Evolutionary conservation across 1,140 invertebrate species (phyloP), one percentile per base, ranked within the genome.

Genomic region (Bombus pascuorum): DNA sequence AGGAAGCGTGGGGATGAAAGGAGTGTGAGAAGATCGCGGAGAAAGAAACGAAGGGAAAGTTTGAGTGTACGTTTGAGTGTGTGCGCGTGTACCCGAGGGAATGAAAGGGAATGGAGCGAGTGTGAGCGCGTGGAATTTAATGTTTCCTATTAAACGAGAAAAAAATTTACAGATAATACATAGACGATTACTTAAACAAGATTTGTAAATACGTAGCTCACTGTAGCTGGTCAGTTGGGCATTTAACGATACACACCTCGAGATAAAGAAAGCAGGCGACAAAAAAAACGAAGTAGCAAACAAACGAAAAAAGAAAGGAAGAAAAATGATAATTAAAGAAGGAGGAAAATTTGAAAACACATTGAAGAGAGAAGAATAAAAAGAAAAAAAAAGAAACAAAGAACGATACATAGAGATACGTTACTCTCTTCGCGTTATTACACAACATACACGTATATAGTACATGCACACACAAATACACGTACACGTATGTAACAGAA

Each of bases 221-320:
- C 90, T 92, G 91, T 92, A 92, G 91, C 90, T 93, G 91, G 83
- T 93, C 91, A 92, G 92, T 92, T 86, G 91, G 91, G 90, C 92
- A 93, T 93, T 93, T 91, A 88, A 88, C 87, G 28, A 42, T 47
- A 81, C 42, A 32, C 81, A 37, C 28, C 25, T 62, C 34, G n/a
- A 75, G 12, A 32, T 6, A 39, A 28, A 2, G 47, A 44, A 47
- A 59, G 18, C 18, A 28, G 39, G n/a, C 22, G 44, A 10, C 10
- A 3, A 22, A 34, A 78, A 22, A 10, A 22, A 68, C 8, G 15
- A 34, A 25, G 57, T 47, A 57, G n/a, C 53, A 6, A n/a, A 34
- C 73, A 44, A 83, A 25, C 10, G 71, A 83, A 39, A 39, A 76
- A 25, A 59, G 25, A 80, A 73, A 68, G 15, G 66, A 5, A 47